Base-by-base conservation (phyloP, 2,888 invertebrate species). In the Latrodectus hesperus region DNA sequence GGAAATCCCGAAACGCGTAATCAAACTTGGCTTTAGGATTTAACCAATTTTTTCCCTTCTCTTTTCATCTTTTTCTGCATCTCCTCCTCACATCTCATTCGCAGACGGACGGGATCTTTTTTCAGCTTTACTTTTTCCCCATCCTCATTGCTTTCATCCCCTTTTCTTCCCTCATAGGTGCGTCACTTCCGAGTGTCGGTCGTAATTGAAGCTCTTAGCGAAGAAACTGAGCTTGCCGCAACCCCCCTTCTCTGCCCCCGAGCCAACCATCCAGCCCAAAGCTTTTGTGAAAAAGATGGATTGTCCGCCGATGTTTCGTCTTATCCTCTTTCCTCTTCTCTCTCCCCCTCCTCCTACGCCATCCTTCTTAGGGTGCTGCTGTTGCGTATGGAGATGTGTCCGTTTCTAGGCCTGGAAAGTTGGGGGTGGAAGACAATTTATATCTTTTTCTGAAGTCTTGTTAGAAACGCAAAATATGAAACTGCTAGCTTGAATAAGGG, bases 121-220 rank as follows among this genome's bases (percentile, higher is more conserved):
- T 22, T 71, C 71, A 60, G n/a, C 26, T 38, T 14, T 38, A 38
- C n/a, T 75, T 73, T 81, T 51, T 60, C 68, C 68, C 49, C 70
- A 9, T 60, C 52, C 64, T 67, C 70, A n/a, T 75, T 74, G n/a
- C 52, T 74, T 74, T 72, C 74, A 53, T 74, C 55, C 22, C 14
- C 17, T n/a, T 67, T 75, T 65, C 67, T 67, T 67, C 17, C 38
- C 38, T 70, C 51, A 53, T 53, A 53, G 73, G 67, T 74, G 68
- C 82, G 82, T 82, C 82, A 82, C 82, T 82, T 75, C 74, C 75
- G 75, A 75, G 75, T 75, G 70, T 75, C 75, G 75, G 67, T 52
- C 82, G 82, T 82, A 82, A 82, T 82, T 82, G 82, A 82, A 75
- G 82, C 82, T 82, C 82, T 82, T 82, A 82, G 82, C 75, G 52